A percentile compares a stretch with the other conserved stretches of the same genome.
phyloP scores from a whole-genome alignment of 2,113 vertebrate genomes.

The Passer domesticus region DNA sequence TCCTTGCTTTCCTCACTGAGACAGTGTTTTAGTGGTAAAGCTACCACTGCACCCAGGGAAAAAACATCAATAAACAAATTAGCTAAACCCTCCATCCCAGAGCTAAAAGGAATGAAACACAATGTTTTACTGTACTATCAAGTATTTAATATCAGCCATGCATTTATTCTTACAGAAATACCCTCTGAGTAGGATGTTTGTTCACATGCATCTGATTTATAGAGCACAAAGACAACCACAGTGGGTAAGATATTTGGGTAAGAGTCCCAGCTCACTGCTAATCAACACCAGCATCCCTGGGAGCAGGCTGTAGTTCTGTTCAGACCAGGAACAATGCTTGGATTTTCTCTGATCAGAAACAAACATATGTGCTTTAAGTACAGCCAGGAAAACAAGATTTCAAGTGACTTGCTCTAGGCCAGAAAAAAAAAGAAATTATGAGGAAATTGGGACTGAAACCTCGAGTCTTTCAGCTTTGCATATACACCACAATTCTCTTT shows the following conservation, averaged over 20 bases:
- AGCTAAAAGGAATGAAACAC: background rate
- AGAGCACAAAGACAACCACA: background rate
- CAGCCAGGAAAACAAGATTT: background rate
- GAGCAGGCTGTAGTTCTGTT: background rate
- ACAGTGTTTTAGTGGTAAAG: background rate
- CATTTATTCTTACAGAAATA: background rate
- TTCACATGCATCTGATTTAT: background rate
- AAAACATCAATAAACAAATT: background rate
- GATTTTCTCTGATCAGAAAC: background rate
- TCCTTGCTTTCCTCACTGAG: background rate
- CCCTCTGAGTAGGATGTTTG: background rate
- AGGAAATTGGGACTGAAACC: background rate
- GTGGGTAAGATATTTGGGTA: background rate
- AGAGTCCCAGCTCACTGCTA: background rate
- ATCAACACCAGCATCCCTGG: background rate
- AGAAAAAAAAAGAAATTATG: background rate
- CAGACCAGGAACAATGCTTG: background rate
- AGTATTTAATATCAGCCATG: background rate
- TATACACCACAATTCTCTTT: background rate
- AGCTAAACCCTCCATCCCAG: background rate
- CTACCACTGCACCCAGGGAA: background rate
- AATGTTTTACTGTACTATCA: fast-evolving
- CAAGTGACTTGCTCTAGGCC: background rate
- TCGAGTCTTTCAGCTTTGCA: background rate
- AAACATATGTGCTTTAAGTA: background rate